Evolutionary conservation across 1,140 invertebrate genomes (phyloP).

Genomic region (Cherax quadricarinatus): DNA sequence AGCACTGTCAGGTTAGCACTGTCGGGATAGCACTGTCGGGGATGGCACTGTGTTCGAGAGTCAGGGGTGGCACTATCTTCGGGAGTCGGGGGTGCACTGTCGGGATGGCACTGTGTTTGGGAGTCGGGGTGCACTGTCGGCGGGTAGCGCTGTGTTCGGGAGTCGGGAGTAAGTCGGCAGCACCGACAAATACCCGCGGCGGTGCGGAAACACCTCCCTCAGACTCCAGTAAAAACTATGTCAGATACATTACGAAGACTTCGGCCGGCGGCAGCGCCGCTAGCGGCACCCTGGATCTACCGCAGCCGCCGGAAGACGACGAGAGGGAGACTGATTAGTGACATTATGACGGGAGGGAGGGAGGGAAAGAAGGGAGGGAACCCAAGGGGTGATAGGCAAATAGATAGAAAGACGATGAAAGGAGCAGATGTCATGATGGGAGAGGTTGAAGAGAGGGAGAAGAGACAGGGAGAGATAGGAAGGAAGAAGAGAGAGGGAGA

Average conservation of each 20-base stretch:
- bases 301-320: neutral
- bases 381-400: too few species aligned
- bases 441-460: neutral
- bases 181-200: too few species aligned
- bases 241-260: neutral
- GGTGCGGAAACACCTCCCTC: too few species aligned
- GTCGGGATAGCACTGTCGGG: too few species aligned
- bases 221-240: neutral
- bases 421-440: too few species aligned
- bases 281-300: neutral
- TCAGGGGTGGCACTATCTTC: too few species aligned
- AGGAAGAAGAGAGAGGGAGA: neutral
- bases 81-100: neutral
- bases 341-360: slow-evolving; percentile 17
- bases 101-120: neutral
- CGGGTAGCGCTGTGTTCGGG: too few species aligned
- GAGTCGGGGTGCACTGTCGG: neutral
- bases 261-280: too few species aligned
- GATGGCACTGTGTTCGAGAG: too few species aligned
- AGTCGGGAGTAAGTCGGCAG: too few species aligned
- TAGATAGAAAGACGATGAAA: neutral
- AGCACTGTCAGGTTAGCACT: too few species aligned
- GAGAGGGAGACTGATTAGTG: slow-evolving; percentile 34
- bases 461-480: neutral
- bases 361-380: neutral